Percentiles rank a stretch among this genome's conserved stretches.
These are phyloP conservation scores for Nudaria mundana DNA, from an alignment of 2,888 invertebrate genomes.

Conservation along the genomic window DNA sequence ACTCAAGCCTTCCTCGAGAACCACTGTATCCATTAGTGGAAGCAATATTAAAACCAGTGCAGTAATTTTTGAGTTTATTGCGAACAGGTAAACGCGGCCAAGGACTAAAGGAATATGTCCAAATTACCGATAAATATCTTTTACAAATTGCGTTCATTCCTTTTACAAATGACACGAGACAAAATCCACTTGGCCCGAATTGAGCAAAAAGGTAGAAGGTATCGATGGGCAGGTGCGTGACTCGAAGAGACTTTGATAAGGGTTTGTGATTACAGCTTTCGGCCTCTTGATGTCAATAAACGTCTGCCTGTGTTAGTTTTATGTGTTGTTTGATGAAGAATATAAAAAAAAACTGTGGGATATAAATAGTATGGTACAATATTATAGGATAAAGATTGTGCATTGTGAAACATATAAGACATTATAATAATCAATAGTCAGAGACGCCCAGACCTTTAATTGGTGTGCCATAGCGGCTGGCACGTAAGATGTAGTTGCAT, in stretches of 20 bases:
- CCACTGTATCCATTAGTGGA: too few species aligned
- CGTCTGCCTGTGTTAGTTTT: constrained; percentile 28
- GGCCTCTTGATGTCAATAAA: constrained; percentile 36
- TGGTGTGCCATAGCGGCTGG: neutral
- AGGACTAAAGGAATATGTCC: too few species aligned
- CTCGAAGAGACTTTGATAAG: constrained; percentile 44
- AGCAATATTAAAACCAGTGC: too few species aligned
- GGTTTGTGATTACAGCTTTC: constrained; percentile 33
- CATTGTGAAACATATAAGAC: neutral
- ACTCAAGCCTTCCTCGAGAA: too few species aligned
- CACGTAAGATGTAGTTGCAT: too few species aligned
- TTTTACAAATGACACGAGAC: too few species aligned
- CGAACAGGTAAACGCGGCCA: too few species aligned
- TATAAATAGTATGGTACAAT: neutral
- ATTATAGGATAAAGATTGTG: neutral
- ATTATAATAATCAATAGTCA: neutral
- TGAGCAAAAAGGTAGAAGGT: constrained; percentile 43
- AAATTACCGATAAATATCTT: too few species aligned
- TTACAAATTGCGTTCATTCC: too few species aligned
- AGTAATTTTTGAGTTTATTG: too few species aligned
- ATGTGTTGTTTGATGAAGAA: constrained; percentile 36
- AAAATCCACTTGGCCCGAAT: constrained; percentile 19
- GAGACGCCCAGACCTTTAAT: neutral
- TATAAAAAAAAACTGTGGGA: constrained; percentile 30
- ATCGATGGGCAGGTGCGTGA: constrained; percentile 46